A percentile compares a stretch with the other conserved stretches of the same genome.
These are phyloP conservation scores for Ptychochromis oligacanthus DNA, from an alignment of 2,113 vertebrate species.

Conservation along the genomic window DNA sequence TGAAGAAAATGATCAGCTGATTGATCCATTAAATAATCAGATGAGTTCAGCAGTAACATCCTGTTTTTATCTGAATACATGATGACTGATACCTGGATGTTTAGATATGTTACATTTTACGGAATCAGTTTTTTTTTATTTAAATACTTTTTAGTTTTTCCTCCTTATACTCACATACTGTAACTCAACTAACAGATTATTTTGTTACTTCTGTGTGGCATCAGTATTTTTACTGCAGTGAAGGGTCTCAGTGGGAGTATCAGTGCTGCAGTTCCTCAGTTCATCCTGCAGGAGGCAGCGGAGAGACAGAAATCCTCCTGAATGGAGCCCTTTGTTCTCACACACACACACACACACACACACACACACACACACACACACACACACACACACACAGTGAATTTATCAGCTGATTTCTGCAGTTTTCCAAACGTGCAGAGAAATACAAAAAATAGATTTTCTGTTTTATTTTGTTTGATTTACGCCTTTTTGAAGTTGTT, in stretches of 20 bases:
- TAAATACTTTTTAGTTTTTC: background rate
- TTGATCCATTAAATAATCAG: background rate
- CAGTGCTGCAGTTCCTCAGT: background rate
- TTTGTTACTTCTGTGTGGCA: too few species aligned
- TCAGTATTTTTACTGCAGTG: background rate
- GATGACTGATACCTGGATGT: too few species aligned
- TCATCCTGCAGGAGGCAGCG: slow-evolving; percentile 18
- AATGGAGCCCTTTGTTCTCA: background rate
- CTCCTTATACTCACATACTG: background rate
- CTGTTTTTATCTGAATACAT: background rate
- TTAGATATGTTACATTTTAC: too few species aligned
- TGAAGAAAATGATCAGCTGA: background rate
- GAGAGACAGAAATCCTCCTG: background rate
- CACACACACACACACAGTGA: background rate
- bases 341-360: background rate
- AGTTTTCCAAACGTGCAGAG: too few species aligned
- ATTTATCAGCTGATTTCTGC: too few species aligned
- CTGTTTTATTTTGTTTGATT: too few species aligned
- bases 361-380: background rate
- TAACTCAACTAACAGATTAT: too few species aligned
- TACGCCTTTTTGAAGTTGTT: too few species aligned
- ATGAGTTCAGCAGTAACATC: background rate
- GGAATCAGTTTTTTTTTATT: too few species aligned
- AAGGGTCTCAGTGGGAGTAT: background rate
- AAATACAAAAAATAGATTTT: too few species aligned